Evolutionary conservation across 2,888 invertebrate genomes (phyloP).

Genomic region (Drosophila antonietae): DNA sequence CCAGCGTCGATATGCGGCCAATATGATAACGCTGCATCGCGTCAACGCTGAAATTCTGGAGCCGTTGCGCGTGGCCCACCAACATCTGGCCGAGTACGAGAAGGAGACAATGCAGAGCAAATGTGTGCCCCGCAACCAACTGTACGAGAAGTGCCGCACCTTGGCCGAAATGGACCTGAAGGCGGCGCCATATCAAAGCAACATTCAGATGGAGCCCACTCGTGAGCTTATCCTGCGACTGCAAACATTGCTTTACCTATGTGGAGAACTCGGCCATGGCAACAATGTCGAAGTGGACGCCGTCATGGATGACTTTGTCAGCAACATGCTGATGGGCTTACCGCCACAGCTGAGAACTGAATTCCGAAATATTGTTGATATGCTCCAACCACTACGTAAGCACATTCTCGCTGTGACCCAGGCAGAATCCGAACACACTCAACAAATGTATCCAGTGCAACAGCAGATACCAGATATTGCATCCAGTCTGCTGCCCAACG

Average conservation of each 20-base stretch:
- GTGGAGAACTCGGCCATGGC: conserved; percentile 34
- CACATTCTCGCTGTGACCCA: conserved; percentile 18
- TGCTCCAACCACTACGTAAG: conserved; percentile 25
- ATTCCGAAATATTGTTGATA: conserved; percentile 1
- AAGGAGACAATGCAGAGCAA: conserved; percentile 14
- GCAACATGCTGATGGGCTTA: conserved; percentile 21
- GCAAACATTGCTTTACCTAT: conserved; percentile 54
- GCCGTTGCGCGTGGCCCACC: conserved; percentile 40
- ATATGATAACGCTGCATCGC: conserved; percentile 44
- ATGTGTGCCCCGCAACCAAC: conserved; percentile 1
- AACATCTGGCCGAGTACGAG: conserved; percentile 26
- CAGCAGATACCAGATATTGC: not conserved
- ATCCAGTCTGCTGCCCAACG: not conserved
- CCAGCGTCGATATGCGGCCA: conserved; percentile 43
- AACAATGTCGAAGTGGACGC: conserved; percentile 39
- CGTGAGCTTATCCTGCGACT: conserved; percentile 38
- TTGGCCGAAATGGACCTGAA: conserved; percentile 56
- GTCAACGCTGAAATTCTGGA: conserved; percentile 48
- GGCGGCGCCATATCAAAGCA: not conserved
- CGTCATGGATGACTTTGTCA: conserved; percentile 31
- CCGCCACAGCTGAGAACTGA: conserved; percentile 21
- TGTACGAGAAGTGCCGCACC: conserved; percentile 40
- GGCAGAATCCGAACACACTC: conserved; percentile 6
- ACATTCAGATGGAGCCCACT: conserved; percentile 12
- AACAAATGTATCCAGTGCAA: conserved; percentile 6